A percentile compares a stretch with the other conserved stretches of the same genome.
Evolutionary conservation across 2,113 vertebrate species (phyloP).

Genomic region (Noctilio leporinus): DNA sequence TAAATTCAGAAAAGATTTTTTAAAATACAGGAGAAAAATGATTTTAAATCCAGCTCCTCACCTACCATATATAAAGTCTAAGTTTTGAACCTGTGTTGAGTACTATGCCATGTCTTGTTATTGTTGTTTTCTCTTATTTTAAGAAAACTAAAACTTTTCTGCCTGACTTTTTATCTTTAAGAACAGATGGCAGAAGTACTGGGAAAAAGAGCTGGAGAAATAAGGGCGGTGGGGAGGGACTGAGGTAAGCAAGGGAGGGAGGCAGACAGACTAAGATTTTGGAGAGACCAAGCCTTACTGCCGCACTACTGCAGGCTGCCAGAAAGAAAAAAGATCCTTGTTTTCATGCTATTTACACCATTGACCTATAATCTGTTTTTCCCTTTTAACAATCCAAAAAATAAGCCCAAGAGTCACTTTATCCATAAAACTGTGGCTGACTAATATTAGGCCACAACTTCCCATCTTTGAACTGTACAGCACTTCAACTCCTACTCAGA

Average conservation of each 20-base stretch:
- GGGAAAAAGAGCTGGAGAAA: neutral
- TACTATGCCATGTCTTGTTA: neutral
- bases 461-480: conserved; percentile 24
- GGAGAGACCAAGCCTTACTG: neutral
- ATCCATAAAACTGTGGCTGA: conserved; percentile 16
- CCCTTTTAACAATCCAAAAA: neutral
- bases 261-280: neutral
- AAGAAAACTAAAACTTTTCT: neutral
- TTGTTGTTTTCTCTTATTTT: neutral
- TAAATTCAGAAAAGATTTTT: neutral
- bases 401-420: neutral
- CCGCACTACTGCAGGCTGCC: neutral
- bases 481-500: neutral
- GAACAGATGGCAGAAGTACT: neutral
- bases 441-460: conserved; percentile 11
- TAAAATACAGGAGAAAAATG: neutral
- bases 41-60: neutral
- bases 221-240: neutral
- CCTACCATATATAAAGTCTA: neutral
- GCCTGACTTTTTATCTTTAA: neutral
- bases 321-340: neutral
- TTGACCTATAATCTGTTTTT: neutral
- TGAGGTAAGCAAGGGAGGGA: neutral
- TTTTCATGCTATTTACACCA: neutral
- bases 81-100: neutral